phyloP scores from a whole-genome alignment of 2,888 invertebrate species.

The Nephrotoma guestfalica region DNA sequence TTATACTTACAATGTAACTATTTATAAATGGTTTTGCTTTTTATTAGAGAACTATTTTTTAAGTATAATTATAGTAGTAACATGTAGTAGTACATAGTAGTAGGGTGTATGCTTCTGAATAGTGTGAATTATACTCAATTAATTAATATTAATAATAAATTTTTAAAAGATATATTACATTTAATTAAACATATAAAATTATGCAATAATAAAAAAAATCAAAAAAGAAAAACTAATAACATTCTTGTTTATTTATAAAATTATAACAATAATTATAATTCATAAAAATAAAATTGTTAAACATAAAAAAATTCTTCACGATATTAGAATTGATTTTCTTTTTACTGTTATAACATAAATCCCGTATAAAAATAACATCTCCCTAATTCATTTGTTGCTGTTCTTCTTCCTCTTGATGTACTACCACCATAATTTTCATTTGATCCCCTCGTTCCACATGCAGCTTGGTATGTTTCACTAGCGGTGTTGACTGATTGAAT shows the following conservation, averaged over 20 bases:
- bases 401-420: neutral
- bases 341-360: neutral
- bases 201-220: neutral
- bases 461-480: neutral
- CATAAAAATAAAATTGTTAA: neutral
- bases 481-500: neutral
- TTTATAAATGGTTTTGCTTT: neutral
- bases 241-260: neutral
- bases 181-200: neutral
- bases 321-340: neutral
- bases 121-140: neutral
- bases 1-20: neutral
- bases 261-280: neutral
- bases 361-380: neutral
- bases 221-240: neutral
- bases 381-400: neutral
- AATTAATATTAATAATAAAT: neutral
- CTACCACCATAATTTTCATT: neutral
- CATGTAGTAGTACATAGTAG: neutral
- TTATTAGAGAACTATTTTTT: neutral
- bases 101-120: neutral
- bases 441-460: neutral
- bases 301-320: neutral
- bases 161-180: neutral
- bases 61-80: neutral